phyloP scores from a whole-genome alignment of 1,140 invertebrate species.

The Drosophila malerkotliana region DNA sequence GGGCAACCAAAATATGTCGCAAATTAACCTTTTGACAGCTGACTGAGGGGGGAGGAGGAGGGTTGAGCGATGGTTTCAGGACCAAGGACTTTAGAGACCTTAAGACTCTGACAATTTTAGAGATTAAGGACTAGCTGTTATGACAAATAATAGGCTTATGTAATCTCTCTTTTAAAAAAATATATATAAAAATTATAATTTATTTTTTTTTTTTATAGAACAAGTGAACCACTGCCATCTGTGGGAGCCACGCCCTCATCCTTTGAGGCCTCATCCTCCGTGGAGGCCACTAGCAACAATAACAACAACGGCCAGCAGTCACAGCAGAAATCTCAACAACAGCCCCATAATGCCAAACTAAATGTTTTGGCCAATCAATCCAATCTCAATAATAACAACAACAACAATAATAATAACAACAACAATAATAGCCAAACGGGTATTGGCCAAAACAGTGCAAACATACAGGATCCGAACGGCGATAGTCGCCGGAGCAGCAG shows the following conservation, averaged over 20 bases:
- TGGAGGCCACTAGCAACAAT: constrained; percentile 30
- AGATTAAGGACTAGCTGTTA: background rate
- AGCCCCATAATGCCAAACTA: background rate
- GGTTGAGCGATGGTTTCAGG: constrained; percentile 46
- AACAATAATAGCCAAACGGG: constrained; percentile 40
- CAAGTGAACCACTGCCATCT: constrained; percentile 63
- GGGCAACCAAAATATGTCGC: constrained; percentile 59
- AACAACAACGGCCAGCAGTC: constrained; percentile 33
- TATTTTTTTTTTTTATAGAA: constrained; percentile 39
- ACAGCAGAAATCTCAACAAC: constrained; percentile 37
- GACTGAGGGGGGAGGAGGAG: constrained; percentile 22
- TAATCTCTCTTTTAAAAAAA: background rate
- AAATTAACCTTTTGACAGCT: constrained; percentile 83
- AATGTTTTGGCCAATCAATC: background rate
- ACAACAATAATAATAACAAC: constrained; percentile 42
- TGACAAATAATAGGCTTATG: background rate
- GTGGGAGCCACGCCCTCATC: constrained; percentile 31
- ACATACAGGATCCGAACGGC: constrained; percentile 15
- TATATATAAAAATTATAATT: constrained; percentile 2
- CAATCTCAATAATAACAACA: constrained; percentile 42
- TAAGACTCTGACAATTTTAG: background rate
- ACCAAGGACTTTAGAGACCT: constrained; percentile 4
- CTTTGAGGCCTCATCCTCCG: constrained; percentile 24
- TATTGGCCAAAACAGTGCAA: constrained; percentile 15
- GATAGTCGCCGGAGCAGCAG: constrained; percentile 62